phyloP scores from a whole-genome alignment of 2,888 invertebrate genomes.

The Muschampia plurimacula region DNA sequence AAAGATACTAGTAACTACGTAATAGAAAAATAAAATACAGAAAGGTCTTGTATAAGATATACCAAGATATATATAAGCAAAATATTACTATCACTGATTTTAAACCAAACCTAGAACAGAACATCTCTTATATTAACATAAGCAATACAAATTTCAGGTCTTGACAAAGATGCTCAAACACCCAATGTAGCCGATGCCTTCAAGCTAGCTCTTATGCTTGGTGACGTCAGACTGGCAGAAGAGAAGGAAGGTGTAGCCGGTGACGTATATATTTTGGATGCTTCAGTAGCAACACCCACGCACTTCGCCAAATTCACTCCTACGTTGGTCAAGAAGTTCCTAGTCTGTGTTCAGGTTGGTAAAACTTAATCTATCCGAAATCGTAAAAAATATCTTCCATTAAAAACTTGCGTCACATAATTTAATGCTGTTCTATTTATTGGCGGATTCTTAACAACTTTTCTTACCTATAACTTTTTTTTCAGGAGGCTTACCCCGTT shows the following conservation, averaged over 20 bases:
- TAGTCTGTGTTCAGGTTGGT: constrained; percentile 90
- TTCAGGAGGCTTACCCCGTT: constrained; percentile 94
- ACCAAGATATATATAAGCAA: no score
- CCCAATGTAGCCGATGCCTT: constrained; percentile 91
- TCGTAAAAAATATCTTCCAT: no score
- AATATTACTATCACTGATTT: no score
- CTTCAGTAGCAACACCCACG: constrained; percentile 90
- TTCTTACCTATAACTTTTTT: background rate
- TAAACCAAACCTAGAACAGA: background rate
- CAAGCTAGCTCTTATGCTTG: constrained; percentile 94
- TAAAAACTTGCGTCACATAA: no score
- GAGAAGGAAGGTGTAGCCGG: constrained; percentile 93
- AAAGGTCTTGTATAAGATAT: no score
- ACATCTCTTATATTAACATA: background rate
- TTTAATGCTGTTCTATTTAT: no score
- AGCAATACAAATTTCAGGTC: constrained; percentile 59
- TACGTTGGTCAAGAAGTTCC: constrained; percentile 92
- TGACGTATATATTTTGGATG: constrained; percentile 93
- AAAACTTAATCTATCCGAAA: background rate
- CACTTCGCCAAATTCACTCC: constrained; percentile 95
- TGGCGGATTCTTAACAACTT: background rate
- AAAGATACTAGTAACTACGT: no score
- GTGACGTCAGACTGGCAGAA: constrained; percentile 91
- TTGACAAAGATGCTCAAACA: constrained; percentile 89
- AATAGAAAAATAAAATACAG: no score